These are phyloP conservation scores for Semibalanus balanoides DNA, from an alignment of 1,140 invertebrate genomes.

Conservation along the genomic window DNA sequence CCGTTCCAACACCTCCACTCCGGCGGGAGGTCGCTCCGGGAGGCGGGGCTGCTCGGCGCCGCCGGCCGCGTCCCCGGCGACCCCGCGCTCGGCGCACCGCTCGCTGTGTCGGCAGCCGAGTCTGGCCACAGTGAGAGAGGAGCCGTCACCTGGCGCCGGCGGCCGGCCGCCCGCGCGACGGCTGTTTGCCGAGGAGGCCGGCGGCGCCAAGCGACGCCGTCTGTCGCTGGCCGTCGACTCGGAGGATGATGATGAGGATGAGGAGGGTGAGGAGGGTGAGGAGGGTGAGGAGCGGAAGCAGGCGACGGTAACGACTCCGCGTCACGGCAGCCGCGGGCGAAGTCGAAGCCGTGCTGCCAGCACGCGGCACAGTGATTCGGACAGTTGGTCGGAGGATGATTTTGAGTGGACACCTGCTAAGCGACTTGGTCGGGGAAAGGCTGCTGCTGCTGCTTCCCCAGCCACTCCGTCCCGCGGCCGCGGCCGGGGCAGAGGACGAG, in stretches of 20 bases:
- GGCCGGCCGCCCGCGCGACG: too few relatives aligned
- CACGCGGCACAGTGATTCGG: neutral
- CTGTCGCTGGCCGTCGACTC: neutral
- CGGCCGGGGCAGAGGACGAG: too few relatives aligned
- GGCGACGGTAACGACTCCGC: too few relatives aligned
- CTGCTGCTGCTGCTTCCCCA: neutral
- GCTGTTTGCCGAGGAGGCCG: neutral
- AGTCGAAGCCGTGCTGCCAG: too few relatives aligned
- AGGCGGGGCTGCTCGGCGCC: too few relatives aligned
- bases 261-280: too few relatives aligned
- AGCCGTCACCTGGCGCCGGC: neutral
- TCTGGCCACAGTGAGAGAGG: neutral
- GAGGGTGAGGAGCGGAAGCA: too few relatives aligned
- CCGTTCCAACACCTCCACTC: too few relatives aligned
- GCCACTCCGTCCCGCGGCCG: neutral
- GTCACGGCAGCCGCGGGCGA: too few relatives aligned
- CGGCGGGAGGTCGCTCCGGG: neutral
- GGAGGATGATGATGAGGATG: neutral
- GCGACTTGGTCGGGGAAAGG: too few relatives aligned
- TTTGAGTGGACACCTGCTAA: neutral
- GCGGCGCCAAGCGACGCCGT: neutral
- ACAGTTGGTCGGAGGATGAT: neutral
- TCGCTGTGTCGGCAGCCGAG: neutral
- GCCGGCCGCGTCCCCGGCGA: too few relatives aligned
- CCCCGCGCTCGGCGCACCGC: too few relatives aligned